Percentiles rank a stretch among this genome's conserved stretches.
Conservation (phyloP, 2,888 invertebrate species). For the Ganaspis brasiliensis region DNA sequence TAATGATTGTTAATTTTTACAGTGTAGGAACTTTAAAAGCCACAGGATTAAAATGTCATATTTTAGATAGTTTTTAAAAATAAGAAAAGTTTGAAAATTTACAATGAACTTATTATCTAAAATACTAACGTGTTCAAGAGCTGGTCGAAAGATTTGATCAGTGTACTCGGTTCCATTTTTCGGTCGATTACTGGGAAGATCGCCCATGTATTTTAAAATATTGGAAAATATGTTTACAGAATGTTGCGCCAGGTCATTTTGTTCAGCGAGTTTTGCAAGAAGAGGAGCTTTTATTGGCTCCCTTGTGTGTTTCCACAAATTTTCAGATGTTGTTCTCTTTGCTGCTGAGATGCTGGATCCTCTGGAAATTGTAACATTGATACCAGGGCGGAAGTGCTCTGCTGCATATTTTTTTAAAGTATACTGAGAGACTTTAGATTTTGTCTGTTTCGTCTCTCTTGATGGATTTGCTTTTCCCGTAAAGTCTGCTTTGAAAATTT, state of each 20-base stretch:
- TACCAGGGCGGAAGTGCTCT: conserved; percentile 88
- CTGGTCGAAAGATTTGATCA: conserved; percentile 92
- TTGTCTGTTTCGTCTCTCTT: conserved; percentile 68
- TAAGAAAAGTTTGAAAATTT: too few species aligned
- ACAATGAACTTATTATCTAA: too few species aligned
- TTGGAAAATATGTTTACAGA: conserved; percentile 89
- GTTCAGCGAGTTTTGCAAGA: conserved; percentile 87
- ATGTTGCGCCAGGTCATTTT: conserved; percentile 87
- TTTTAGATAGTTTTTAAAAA: too few species aligned
- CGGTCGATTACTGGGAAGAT: conserved; percentile 91
- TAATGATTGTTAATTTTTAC: too few species aligned
- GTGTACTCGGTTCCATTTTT: conserved; percentile 91
- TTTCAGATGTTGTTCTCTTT: conserved; percentile 85
- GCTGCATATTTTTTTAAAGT: conserved; percentile 92
- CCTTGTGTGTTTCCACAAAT: conserved; percentile 91
- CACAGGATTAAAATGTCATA: too few species aligned
- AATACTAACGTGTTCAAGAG: conserved; percentile 85
- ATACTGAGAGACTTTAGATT: conserved; percentile 87
- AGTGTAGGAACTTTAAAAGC: too few species aligned
- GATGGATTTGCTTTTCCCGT: conserved; percentile 60
- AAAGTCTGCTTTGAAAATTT: conserved; percentile 78
- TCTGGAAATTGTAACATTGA: conserved; percentile 82
- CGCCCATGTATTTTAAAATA: conserved; percentile 94
- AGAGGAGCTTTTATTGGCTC: conserved; percentile 92
- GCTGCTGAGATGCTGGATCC: conserved; percentile 86